These are phyloP conservation scores for Ellobium chinense DNA, from an alignment of 2,888 invertebrate species.

Conservation along the genomic window DNA sequence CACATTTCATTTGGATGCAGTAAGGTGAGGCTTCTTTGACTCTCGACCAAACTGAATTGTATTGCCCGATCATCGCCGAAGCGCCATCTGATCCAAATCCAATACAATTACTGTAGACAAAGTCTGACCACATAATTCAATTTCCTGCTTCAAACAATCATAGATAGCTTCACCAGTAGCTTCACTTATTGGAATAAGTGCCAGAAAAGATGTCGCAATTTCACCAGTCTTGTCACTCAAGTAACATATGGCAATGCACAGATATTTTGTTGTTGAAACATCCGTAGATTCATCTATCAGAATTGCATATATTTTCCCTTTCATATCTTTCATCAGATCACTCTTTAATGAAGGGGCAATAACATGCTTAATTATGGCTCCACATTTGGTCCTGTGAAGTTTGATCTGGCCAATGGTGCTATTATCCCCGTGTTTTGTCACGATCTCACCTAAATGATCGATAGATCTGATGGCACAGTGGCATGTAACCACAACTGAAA, in stretches of 20 bases:
- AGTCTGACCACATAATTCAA: not conserved
- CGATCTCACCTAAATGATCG: not conserved
- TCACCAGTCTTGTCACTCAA: not conserved
- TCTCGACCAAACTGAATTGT: slow-evolving; percentile 30
- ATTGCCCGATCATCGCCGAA: slow-evolving; percentile 7
- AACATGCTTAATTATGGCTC: not conserved
- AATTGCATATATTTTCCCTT: not conserved
- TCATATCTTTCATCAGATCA: not conserved
- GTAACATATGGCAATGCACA: not conserved
- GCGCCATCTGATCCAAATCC: slow-evolving; percentile 29
- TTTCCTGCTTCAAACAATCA: not conserved
- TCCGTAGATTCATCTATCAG: not conserved
- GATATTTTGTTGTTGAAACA: not conserved
- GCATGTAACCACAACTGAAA: not conserved
- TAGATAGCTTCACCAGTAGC: not conserved
- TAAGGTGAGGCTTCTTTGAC: slow-evolving; percentile 11
- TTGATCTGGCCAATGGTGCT: not conserved
- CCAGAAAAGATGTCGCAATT: not conserved
- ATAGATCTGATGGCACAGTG: not conserved
- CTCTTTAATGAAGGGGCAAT: not conserved
- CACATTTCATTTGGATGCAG: slow-evolving; percentile 25
- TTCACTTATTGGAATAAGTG: not conserved
- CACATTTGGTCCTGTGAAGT: not conserved
- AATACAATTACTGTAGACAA: slow-evolving; percentile 14
- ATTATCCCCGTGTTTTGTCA: not conserved